A percentile compares a stretch with the other conserved stretches of the same genome.
These are phyloP conservation scores for Smutsia temminckii DNA, from an alignment of 2,797 vertebrate species.

Conservation along the genomic window DNA sequence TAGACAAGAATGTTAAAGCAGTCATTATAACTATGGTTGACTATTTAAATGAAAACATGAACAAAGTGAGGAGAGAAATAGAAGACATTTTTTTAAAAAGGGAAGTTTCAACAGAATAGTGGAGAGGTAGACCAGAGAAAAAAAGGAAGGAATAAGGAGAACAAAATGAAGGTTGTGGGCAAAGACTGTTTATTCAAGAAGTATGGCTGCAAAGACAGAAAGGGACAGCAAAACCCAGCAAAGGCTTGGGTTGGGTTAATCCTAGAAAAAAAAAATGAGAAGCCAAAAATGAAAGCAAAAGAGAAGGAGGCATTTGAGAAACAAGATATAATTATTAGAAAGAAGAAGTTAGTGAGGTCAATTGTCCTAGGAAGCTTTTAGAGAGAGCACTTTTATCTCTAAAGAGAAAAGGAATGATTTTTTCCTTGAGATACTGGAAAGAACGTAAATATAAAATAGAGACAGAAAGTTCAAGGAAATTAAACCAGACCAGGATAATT, in stretches of 20 bases:
- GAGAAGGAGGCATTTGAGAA: not conserved
- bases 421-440: not conserved
- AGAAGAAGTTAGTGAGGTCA: not conserved
- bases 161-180: not conserved
- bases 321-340: not conserved
- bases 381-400: constrained; percentile 11
- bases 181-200: not conserved
- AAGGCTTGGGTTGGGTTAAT: not conserved
- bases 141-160: not conserved
- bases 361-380: not conserved
- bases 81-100: not conserved
- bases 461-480: not conserved
- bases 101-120: not conserved
- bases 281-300: not conserved
- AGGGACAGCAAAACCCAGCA: not conserved
- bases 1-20: not conserved
- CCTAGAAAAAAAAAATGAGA: not conserved
- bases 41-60: not conserved
- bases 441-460: constrained; percentile 10
- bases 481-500: not conserved
- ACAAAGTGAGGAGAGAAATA: constrained; percentile 11
- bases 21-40: not conserved
- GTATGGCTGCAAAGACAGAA: not conserved
- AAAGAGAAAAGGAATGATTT: not conserved
- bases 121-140: not conserved